Conservation (phyloP, 1,140 invertebrate genomes). For the Temnothorax longispinosus region DNA sequence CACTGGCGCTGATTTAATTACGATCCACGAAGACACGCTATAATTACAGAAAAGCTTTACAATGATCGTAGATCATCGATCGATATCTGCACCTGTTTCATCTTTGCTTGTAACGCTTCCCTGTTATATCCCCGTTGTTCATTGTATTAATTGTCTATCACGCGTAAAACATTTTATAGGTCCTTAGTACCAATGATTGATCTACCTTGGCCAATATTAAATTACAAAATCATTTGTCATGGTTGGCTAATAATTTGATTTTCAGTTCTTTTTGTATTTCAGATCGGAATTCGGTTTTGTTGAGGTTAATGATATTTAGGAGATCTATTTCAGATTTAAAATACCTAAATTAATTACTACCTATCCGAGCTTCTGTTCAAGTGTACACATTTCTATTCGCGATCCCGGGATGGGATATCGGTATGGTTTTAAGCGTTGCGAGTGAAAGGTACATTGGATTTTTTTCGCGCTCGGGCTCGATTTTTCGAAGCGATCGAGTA, state of each 20-base stretch:
- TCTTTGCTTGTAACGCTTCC: constrained; percentile 39
- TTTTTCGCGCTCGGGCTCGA: not conserved
- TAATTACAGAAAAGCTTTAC: constrained; percentile 58
- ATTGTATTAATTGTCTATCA: constrained; percentile 46
- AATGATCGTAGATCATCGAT: constrained; percentile 57
- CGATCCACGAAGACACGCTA: not conserved
- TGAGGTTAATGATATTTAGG: not conserved
- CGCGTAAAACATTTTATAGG: not conserved
- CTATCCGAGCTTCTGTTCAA: not conserved
- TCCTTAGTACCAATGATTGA: constrained; percentile 14
- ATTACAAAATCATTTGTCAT: constrained; percentile 10
- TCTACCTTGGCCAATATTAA: not conserved
- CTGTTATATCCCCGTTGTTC: constrained; percentile 51
- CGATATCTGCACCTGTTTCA: constrained; percentile 48
- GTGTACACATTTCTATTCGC: not conserved
- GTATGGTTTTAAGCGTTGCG: not conserved
- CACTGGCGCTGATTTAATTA: constrained; percentile 70
- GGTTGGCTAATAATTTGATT: not conserved
- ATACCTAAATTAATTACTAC: not conserved
- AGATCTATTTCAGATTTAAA: not conserved
- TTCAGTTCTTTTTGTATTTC: not conserved
- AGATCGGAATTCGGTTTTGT: not conserved
- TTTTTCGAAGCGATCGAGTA: constrained; percentile 3
- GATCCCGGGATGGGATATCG: constrained; percentile 20
- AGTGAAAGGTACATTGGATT: not conserved